Evolutionary conservation across 2,113 vertebrate species (phyloP).

Genomic region (Channa maculata): DNA sequence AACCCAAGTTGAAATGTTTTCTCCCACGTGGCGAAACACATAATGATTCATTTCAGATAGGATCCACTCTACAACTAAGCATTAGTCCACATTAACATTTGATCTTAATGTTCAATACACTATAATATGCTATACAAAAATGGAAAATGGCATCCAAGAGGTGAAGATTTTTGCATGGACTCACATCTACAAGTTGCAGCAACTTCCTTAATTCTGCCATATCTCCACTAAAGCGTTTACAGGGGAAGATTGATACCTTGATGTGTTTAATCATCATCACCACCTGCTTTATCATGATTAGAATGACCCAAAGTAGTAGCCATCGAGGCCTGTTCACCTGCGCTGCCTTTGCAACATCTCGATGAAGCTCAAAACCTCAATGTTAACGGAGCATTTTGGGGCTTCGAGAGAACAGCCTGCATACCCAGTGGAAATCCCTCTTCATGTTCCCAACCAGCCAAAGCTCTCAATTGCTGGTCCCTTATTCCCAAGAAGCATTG

Average conservation of each 20-base stretch:
- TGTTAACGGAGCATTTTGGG: constrained; percentile 61
- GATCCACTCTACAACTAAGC: neutral
- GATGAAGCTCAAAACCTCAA: constrained; percentile 67
- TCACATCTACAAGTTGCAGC: too few relatives aligned
- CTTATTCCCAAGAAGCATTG: constrained; percentile 57
- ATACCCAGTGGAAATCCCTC: constrained; percentile 57
- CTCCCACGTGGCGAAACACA: constrained; percentile 16
- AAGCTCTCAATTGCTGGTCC: constrained; percentile 31
- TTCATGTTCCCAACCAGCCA: constrained; percentile 56
- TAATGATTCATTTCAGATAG: constrained; percentile 30
- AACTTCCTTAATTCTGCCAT: too few relatives aligned
- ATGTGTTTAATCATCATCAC: neutral
- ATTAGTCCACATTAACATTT: constrained; percentile 8
- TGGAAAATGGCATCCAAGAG: too few relatives aligned
- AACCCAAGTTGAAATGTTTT: constrained; percentile 21
- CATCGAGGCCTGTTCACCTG: neutral
- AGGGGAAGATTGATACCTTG: too few relatives aligned
- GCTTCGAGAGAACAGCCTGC: constrained; percentile 57
- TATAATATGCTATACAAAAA: neutral
- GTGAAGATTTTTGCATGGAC: too few relatives aligned
- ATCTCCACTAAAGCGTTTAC: too few relatives aligned
- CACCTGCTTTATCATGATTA: neutral
- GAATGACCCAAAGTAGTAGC: neutral
- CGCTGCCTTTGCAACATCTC: constrained; percentile 2
- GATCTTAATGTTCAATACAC: neutral